These are phyloP conservation scores for Pogonus chalceus DNA, from an alignment of 1,140 invertebrate species.

Conservation along the genomic window DNA sequence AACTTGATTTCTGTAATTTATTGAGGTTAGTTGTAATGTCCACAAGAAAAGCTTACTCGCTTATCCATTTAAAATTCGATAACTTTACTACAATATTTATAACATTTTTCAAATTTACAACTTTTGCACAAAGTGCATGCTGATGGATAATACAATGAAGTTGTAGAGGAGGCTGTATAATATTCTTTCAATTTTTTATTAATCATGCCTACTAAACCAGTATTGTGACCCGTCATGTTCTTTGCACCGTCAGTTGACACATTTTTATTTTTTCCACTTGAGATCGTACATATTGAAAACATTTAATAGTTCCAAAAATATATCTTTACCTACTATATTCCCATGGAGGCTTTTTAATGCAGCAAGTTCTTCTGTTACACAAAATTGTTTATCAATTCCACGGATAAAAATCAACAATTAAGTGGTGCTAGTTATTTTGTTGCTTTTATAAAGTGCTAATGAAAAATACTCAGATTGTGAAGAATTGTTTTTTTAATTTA, in stretches of 20 bases:
- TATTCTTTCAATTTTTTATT: constrained; percentile 13
- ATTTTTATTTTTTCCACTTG: constrained; percentile 9
- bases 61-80: too few relatives aligned
- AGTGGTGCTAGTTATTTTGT: too few relatives aligned
- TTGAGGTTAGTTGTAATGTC: too few relatives aligned
- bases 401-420: constrained; percentile 2
- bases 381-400: constrained; percentile 10
- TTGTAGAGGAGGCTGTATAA: constrained; percentile 7
- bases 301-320: constrained; percentile 14
- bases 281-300: constrained; percentile 9
- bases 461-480: constrained; percentile 9
- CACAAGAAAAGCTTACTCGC: too few relatives aligned
- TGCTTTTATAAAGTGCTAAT: constrained; percentile 6
- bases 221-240: constrained; percentile 15
- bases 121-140: too few relatives aligned
- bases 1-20: too few relatives aligned
- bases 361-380: constrained; percentile 13
- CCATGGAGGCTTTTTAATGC: constrained; percentile 12
- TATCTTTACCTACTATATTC: constrained; percentile 15
- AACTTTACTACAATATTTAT: too few relatives aligned
- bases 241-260: constrained; percentile 15
- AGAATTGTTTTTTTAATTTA: too few relatives aligned
- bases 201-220: constrained; percentile 13
- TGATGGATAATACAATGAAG: constrained; percentile 17
- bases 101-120: too few relatives aligned